Conservation (phyloP, 1,140 invertebrate genomes). For the Vanessa tameamea region DNA sequence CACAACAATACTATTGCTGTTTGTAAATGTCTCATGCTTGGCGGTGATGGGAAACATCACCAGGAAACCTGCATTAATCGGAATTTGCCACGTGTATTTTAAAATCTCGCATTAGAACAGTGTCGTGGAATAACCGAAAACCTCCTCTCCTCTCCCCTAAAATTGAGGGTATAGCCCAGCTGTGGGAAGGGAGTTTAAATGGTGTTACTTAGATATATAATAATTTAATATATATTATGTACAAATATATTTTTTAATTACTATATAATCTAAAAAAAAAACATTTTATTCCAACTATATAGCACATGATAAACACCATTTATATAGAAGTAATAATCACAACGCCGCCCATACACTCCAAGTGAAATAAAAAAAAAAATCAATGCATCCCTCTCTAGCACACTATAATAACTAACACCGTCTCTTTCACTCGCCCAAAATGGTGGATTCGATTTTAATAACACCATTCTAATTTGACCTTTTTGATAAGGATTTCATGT, state of each 20-base stretch:
- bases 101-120: too few species aligned
- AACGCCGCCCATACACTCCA: constrained; percentile 25
- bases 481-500: constrained; percentile 14
- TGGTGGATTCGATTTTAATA: constrained; percentile 45
- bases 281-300: not conserved
- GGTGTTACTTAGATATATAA: too few species aligned
- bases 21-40: too few species aligned
- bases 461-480: constrained; percentile 43
- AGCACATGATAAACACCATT: constrained; percentile 17
- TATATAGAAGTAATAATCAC: constrained; percentile 32
- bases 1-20: too few species aligned
- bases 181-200: too few species aligned
- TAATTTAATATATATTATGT: too few species aligned
- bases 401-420: constrained; percentile 40
- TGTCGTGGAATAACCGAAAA: too few species aligned
- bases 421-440: constrained; percentile 52
- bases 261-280: not conserved
- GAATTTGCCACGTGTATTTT: too few species aligned
- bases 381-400: constrained; percentile 43
- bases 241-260: constrained; percentile 1
- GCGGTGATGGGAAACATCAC: too few species aligned
- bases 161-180: too few species aligned
- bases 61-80: too few species aligned
- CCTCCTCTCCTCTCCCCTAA: too few species aligned
- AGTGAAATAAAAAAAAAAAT: constrained; percentile 30